phyloP scores from a whole-genome alignment of 1,140 invertebrate species.

The Neodiprion virginianus region DNA sequence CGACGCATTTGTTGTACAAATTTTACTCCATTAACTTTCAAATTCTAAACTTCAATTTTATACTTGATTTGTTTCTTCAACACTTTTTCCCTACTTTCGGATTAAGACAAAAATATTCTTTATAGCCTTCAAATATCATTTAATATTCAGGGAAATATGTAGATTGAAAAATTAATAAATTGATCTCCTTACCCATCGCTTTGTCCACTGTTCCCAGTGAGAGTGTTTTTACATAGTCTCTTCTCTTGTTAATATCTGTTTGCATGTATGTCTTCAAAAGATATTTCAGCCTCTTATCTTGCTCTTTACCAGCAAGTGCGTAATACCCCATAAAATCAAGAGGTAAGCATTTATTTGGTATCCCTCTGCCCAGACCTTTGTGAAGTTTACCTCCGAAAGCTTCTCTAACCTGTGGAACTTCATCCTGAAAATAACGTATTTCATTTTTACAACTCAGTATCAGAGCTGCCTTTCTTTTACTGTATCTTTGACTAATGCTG shows the following conservation, averaged over 20 bases:
- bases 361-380: constrained; percentile 82
- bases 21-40: no score
- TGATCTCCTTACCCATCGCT: constrained; percentile 51
- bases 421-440: constrained; percentile 68
- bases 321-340: constrained; percentile 98
- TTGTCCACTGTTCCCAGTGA: constrained; percentile 63
- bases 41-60: no score
- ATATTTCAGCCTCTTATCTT: constrained; percentile 75
- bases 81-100: constrained; percentile 1
- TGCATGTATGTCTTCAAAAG: constrained; percentile 79
- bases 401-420: constrained; percentile 89
- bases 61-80: not conserved
- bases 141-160: constrained; percentile 22
- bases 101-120: not conserved
- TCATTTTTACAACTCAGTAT: constrained; percentile 16
- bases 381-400: constrained; percentile 90
- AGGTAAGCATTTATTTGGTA: constrained; percentile 88
- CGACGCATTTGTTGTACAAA: not conserved
- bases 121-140: not conserved
- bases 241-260: constrained; percentile 85
- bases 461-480: not conserved
- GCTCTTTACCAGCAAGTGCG: constrained; percentile 85
- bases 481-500: not conserved
- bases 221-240: constrained; percentile 90
- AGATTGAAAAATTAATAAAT: constrained; percentile 15